Base-by-base conservation (phyloP, 2,888 invertebrate species). In the Exocentrus adspersus region DNA sequence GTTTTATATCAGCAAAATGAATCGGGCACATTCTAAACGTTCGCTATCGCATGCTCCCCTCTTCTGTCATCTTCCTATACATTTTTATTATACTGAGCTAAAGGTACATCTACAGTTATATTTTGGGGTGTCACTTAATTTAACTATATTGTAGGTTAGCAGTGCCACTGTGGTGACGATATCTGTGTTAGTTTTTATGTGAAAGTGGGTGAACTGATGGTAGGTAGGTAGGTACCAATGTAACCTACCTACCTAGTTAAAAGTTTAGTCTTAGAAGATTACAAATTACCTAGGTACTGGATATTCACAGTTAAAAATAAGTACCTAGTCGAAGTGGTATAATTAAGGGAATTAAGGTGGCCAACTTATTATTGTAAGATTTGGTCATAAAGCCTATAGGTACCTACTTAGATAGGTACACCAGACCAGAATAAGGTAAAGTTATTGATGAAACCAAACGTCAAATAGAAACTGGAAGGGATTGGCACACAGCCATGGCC, bases 51-150 rank as follows among this genome's bases (percentile, higher is more conserved):
- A 21, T 62, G 53, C 68, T 69, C 72, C 70, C 73, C 73, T 67
- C 72, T 70, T 67, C n/a, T n/a, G n/a, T n/a, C 62, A 62, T 72
- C 65, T 71, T 70, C 64, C 62, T 62, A 65, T 62, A 64, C 57
- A 73, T 32, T 57, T 57, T 57, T 57, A 57, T 57, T 54, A 54
- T 12, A 45, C 19, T n/a, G 19, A 56, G 19, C 17, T 19, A 56
- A 57, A 14, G 16, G 19, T 37, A 52, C 30, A 52, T 57, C 28
- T 70, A 69, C 69, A 67, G 70, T 68, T 67, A 68, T 67, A 72
- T 67, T 69, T 72, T 56, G 43, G 75, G 74, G 72, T 70, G 70
- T 67, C 73, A 72, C 75, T 74, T 74, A 72, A 72, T 73, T 74
- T 73, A n/a, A n/a, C n/a, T n/a, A 73, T 73, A 72, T 69, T 60